A percentile compares a stretch with the other conserved stretches of the same genome.
These are phyloP conservation scores for Cettia cetti DNA, from an alignment of 2,113 vertebrate species.

Conservation along the genomic window DNA sequence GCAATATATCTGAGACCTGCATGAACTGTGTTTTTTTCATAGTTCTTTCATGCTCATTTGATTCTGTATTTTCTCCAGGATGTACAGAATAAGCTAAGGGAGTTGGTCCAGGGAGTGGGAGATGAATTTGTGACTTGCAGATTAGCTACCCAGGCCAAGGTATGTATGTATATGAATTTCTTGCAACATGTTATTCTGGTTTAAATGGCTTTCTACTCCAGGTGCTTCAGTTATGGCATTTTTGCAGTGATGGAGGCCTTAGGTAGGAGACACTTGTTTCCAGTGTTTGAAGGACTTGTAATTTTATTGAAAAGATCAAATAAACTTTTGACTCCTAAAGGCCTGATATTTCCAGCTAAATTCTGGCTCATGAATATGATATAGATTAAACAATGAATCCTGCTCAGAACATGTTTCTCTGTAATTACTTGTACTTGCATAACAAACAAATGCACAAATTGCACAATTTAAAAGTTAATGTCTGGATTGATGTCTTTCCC, in stretches of 20 bases:
- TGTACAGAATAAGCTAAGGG: constrained; percentile 89
- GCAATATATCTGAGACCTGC: background rate
- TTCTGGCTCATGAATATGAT: background rate
- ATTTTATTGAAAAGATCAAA: background rate
- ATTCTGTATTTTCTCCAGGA: constrained; percentile 75
- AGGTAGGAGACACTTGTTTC: background rate
- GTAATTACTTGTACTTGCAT: background rate
- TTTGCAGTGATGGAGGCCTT: background rate
- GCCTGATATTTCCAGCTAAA: background rate
- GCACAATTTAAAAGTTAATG: background rate
- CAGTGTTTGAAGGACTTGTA: background rate
- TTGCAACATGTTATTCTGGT: background rate
- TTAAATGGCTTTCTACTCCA: background rate
- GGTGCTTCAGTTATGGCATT: background rate
- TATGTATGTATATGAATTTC: constrained; percentile 73
- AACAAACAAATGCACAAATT: background rate
- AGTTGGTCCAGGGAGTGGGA: constrained; percentile 84
- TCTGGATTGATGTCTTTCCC: background rate
- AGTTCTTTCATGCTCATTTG: background rate
- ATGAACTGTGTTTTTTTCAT: background rate
- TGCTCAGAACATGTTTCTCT: background rate
- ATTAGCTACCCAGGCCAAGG: constrained; percentile 90
- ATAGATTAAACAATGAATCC: background rate
- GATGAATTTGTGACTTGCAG: constrained; percentile 93
- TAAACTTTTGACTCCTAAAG: background rate